Conservation (phyloP, 2,113 vertebrate genomes). For the Crotalus tigris region DNA sequence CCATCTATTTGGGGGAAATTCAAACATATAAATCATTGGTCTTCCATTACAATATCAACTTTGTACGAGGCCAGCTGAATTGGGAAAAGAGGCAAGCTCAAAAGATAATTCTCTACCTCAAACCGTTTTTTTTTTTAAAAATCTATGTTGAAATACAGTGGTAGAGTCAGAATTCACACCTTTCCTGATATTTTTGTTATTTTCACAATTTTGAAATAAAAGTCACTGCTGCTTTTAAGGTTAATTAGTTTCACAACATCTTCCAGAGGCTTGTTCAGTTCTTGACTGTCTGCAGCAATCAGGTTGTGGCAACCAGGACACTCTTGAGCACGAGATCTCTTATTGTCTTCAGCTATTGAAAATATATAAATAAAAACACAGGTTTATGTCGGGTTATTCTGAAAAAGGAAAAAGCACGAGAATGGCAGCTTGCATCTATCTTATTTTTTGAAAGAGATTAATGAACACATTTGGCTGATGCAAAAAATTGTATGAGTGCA, state of each 20-base stretch:
- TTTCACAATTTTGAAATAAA: slow-evolving; percentile 59
- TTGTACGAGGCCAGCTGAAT: neutral
- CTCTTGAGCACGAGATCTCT: rapidly evolving
- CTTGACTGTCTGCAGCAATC: slow-evolving; percentile 43
- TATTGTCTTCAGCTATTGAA: neutral
- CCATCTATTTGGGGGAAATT: neutral
- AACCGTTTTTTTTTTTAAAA: neutral
- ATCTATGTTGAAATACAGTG: neutral
- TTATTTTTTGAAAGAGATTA: neutral
- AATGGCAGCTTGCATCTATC: neutral
- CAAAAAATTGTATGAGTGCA: neutral
- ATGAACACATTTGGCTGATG: neutral
- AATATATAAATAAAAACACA: neutral
- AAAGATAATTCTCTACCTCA: neutral
- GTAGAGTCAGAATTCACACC: slow-evolving; percentile 50
- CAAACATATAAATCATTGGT: neutral
- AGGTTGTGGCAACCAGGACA: slow-evolving; percentile 21
- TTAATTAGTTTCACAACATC: slow-evolving; percentile 60
- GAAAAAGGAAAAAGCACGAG: neutral
- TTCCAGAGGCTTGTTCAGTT: slow-evolving; percentile 51
- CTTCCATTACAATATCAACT: neutral
- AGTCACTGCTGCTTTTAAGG: slow-evolving; percentile 15
- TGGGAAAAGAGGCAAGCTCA: neutral
- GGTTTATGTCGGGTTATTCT: neutral
- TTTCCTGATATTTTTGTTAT: slow-evolving; percentile 52